These are phyloP conservation scores for Drosophila ambigua DNA, from an alignment of 1,140 invertebrate species.

Conservation along the genomic window DNA sequence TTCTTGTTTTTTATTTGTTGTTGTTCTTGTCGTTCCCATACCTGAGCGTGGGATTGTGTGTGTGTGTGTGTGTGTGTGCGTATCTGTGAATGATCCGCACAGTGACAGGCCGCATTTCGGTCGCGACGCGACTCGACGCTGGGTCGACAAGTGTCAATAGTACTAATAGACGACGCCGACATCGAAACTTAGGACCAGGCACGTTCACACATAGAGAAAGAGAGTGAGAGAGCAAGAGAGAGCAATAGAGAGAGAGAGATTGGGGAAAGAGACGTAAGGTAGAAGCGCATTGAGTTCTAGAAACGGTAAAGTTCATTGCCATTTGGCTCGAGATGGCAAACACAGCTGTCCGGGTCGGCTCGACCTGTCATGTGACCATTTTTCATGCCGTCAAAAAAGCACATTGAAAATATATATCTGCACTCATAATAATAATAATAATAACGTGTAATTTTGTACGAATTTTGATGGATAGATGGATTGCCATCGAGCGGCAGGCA, in stretches of 20 bases:
- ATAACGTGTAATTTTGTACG: conserved; percentile 22
- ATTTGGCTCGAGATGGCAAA: conserved; percentile 66
- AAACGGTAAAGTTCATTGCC: conserved; percentile 80
- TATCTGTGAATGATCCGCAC: conserved; percentile 66
- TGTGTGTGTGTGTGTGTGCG: conserved; percentile 40
- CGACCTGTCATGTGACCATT: conserved; percentile 76
- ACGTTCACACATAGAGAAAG: conserved; percentile 38
- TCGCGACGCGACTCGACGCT: conserved; percentile 4
- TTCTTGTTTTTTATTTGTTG: conserved; percentile 17
- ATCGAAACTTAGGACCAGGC: conserved; percentile 47
- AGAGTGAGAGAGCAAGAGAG: not conserved
- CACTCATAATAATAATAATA: conserved; percentile 9
- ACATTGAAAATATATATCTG: conserved; percentile 9
- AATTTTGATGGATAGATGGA: conserved; percentile 12
- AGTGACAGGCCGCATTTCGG: conserved; percentile 74
- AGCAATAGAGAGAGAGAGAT: not conserved
- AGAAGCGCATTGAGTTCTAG: conserved; percentile 39
- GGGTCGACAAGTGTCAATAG: conserved; percentile 81
- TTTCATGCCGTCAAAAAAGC: conserved; percentile 37
- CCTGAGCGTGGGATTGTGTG: conserved; percentile 29
- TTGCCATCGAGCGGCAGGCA: conserved; percentile 6
- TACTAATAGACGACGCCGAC: conserved; percentile 69
- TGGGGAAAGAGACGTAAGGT: not conserved
- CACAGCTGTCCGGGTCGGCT: conserved; percentile 55
- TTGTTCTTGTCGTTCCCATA: conserved; percentile 27